A percentile compares a stretch with the other conserved stretches of the same genome.
These are phyloP conservation scores for Neuroterus valhalla DNA, from an alignment of 1,140 invertebrate genomes.

Conservation along the genomic window DNA sequence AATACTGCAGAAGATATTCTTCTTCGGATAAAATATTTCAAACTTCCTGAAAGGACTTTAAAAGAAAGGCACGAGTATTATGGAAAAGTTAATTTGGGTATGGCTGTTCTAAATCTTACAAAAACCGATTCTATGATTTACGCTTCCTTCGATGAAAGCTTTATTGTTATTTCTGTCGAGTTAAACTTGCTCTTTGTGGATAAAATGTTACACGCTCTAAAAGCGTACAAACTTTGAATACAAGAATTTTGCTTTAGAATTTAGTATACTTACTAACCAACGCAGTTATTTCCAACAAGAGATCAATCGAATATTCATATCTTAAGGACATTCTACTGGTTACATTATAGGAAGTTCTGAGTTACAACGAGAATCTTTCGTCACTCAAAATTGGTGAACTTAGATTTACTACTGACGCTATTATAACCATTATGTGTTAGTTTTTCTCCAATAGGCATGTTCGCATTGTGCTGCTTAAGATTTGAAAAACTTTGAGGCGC, in stretches of 20 bases:
- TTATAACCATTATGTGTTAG: neutral
- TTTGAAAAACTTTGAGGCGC: neutral
- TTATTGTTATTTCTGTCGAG: conserved; percentile 8
- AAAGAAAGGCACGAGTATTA: conserved; percentile 48
- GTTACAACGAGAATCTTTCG: neutral
- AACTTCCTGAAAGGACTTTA: conserved; percentile 12
- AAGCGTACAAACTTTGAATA: conserved; percentile 26
- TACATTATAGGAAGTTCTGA: neutral
- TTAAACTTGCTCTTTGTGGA: conserved; percentile 19
- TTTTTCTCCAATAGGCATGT: neutral
- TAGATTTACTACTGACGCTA: neutral
- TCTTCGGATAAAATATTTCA: conserved; percentile 32
- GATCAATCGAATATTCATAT: neutral
- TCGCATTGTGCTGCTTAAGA: neutral
- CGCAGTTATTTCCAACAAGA: neutral
- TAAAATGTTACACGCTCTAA: conserved; percentile 31
- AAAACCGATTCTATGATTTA: conserved; percentile 46
- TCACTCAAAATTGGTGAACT: neutral
- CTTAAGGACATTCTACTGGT: neutral
- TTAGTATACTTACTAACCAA: neutral
- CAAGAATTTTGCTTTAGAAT: neutral
- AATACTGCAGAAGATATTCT: conserved; percentile 31
- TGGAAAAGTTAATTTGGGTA: conserved; percentile 47
- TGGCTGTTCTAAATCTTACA: conserved; percentile 44
- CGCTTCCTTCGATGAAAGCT: conserved; percentile 36